Conservation (phyloP, 2,888 invertebrate species). For the Dorcus hopei region DNA sequence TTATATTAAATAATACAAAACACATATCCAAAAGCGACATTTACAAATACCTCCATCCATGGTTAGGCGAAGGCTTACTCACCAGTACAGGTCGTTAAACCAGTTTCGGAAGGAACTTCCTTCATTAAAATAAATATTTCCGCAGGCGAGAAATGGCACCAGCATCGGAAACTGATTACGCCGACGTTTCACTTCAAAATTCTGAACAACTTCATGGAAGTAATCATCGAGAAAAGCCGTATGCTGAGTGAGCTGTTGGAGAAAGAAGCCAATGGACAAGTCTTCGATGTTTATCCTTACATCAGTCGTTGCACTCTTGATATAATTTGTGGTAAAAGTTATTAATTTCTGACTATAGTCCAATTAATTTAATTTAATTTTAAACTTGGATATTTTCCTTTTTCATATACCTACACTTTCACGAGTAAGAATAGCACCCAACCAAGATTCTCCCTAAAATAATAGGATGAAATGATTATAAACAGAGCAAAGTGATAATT, state of each 20-base stretch:
- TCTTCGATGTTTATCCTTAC: slow-evolving; percentile 36
- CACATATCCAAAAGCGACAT: slow-evolving; percentile 28
- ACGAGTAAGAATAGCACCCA: too few relatives aligned
- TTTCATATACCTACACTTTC: too few relatives aligned
- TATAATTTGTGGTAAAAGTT: slow-evolving; percentile 38
- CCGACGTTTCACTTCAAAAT: slow-evolving; percentile 41
- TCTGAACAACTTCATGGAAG: slow-evolving; percentile 34
- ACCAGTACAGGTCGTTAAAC: slow-evolving; percentile 30
- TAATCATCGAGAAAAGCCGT: slow-evolving; percentile 34
- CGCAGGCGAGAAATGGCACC: slow-evolving; percentile 32
- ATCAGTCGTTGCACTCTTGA: slow-evolving; percentile 37
- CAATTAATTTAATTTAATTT: too few relatives aligned
- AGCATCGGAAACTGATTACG: slow-evolving; percentile 33
- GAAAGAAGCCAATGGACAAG: slow-evolving; percentile 28
- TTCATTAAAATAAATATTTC: not conserved
- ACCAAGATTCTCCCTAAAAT: not conserved
- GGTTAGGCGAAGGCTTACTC: slow-evolving; percentile 34
- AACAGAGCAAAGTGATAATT: not conserved
- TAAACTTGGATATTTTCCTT: too few relatives aligned
- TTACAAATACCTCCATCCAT: slow-evolving; percentile 28
- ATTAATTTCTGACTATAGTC: not conserved
- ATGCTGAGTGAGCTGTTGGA: slow-evolving; percentile 26
- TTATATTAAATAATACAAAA: slow-evolving; percentile 26
- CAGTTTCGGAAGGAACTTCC: not conserved
- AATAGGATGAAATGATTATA: not conserved